These are phyloP conservation scores for Eubasilissa splendida DNA, from an alignment of 2,888 invertebrate species.

Conservation along the genomic window DNA sequence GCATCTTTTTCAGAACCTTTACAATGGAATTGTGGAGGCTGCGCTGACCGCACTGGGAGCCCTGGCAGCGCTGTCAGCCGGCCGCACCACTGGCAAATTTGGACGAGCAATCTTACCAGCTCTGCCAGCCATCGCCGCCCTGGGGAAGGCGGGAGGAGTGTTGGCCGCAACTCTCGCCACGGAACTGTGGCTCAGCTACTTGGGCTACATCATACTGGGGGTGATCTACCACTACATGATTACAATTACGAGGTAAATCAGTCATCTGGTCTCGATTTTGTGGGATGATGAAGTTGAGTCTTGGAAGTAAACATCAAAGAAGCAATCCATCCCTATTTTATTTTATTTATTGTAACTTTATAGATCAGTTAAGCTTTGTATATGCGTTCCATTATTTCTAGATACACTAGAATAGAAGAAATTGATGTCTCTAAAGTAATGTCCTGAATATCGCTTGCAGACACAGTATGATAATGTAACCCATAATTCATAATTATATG, in stretches of 20 bases:
- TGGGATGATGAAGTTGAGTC: too few relatives aligned
- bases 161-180: conserved; percentile 73
- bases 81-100: conserved; percentile 59
- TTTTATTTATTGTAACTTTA: too few relatives aligned
- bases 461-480: too few relatives aligned
- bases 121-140: conserved; percentile 68
- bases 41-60: conserved; percentile 80
- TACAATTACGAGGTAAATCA: conserved; percentile 76
- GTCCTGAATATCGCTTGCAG: too few relatives aligned
- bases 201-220: conserved; percentile 82
- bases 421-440: too few relatives aligned
- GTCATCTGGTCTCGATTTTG: too few relatives aligned
- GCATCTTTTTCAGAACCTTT: conserved; percentile 63
- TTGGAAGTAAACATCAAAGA: too few relatives aligned
- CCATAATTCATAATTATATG: too few relatives aligned
- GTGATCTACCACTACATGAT: conserved; percentile 86
- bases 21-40: conserved; percentile 89
- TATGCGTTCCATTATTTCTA: too few relatives aligned
- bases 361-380: too few relatives aligned
- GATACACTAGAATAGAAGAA: too few relatives aligned
- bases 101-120: conserved; percentile 60
- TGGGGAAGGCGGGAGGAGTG: conserved; percentile 73
- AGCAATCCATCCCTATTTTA: too few relatives aligned
- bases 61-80: conserved; percentile 73
- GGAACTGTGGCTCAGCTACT: conserved; percentile 81